A percentile compares a stretch with the other conserved stretches of the same genome.
Conservation (phyloP, 1,140 invertebrate species). For the Micrasema minimum region DNA sequence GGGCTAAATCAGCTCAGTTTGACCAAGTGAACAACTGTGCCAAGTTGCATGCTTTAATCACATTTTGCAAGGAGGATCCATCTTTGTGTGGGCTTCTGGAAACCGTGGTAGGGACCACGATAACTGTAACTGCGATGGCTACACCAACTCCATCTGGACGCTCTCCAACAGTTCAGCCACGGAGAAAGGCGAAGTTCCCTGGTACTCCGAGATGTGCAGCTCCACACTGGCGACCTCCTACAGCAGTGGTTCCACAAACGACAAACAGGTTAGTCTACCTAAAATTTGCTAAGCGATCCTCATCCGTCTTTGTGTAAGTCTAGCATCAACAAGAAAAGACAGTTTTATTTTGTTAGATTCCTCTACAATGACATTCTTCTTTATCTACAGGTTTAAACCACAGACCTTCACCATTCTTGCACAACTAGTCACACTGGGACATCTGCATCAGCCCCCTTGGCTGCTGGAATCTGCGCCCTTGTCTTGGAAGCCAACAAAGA, state of each 20-base stretch:
- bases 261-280: no score
- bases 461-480: slow-evolving; percentile 96
- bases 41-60: no score
- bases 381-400: slow-evolving; percentile 86
- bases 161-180: slow-evolving; percentile 96
- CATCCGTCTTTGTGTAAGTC: not conserved
- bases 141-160: slow-evolving; percentile 99
- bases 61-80: no score
- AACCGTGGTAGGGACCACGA: slow-evolving; percentile 92
- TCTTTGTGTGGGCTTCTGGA: slow-evolving; percentile 98
- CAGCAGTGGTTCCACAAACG: slow-evolving; percentile 86
- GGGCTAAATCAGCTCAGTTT: no score
- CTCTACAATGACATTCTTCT: no score
- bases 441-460: slow-evolving; percentile 95
- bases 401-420: slow-evolving; percentile 94
- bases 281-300: no score
- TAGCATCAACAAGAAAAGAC: no score
- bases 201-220: slow-evolving; percentile 92
- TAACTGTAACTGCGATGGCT: slow-evolving; percentile 99
- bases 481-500: slow-evolving; percentile 89
- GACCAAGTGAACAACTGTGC: no score
- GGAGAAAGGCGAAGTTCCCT: slow-evolving; percentile 92
- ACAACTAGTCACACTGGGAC: slow-evolving; percentile 93
- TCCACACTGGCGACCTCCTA: slow-evolving; percentile 97
- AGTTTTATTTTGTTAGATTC: no score